Conservation (phyloP, 2,113 vertebrate species). For the Opisthocomus hoazin region DNA sequence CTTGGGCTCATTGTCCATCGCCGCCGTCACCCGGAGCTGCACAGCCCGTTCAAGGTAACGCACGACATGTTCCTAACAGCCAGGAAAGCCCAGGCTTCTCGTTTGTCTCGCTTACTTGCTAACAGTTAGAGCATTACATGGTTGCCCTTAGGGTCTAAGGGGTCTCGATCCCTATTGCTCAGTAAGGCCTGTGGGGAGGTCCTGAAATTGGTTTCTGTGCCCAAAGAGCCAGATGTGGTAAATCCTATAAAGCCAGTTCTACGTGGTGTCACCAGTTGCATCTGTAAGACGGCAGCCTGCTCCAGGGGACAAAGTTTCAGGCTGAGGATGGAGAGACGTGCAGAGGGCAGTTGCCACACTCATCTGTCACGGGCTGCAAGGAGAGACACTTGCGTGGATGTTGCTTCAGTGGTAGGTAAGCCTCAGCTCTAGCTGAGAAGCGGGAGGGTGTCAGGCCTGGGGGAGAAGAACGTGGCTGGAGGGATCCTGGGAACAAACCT, state of each 20-base stretch:
- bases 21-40: conserved; percentile 76
- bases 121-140: background rate
- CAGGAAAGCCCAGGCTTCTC: background rate
- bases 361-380: background rate
- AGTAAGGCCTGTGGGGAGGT: background rate
- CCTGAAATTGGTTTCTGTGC: background rate
- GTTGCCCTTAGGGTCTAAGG: background rate
- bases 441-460: background rate
- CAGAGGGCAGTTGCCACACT: background rate
- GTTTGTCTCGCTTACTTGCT: background rate
- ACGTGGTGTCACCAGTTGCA: background rate
- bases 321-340: background rate
- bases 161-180: background rate
- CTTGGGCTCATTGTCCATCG: conserved; percentile 83
- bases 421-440: background rate
- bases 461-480: background rate
- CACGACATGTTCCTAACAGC: background rate
- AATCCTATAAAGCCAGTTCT: background rate
- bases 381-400: background rate
- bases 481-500: background rate
- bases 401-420: background rate
- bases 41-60: conserved; percentile 80
- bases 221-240: background rate
- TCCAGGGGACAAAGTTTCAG: too few species aligned
- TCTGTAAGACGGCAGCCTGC: background rate